Percentiles rank a stretch among this genome's conserved stretches.
Conservation (phyloP, 2,113 vertebrate genomes). For the Poicephalus gulielmi region DNA sequence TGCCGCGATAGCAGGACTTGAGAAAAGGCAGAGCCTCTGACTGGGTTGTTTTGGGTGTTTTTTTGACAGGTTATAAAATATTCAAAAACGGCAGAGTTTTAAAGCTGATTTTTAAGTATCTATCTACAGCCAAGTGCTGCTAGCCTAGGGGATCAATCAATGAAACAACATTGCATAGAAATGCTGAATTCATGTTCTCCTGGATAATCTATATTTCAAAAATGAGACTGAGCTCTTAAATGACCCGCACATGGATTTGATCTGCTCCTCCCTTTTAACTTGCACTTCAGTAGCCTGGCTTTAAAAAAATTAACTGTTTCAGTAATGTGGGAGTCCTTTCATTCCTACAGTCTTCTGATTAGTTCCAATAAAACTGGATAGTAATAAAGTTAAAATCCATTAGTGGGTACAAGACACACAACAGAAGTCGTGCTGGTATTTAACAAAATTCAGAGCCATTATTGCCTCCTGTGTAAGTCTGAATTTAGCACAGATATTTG, state of each 20-base stretch:
- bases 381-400: slow-evolving; percentile 69
- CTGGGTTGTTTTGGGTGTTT: neutral
- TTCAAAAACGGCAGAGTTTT: slow-evolving; percentile 71
- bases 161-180: slow-evolving; percentile 75
- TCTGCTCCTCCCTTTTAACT: slow-evolving; percentile 68
- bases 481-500: neutral
- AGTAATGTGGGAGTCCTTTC: slow-evolving; percentile 60
- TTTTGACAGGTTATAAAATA: slow-evolving; percentile 75
- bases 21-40: slow-evolving; percentile 57
- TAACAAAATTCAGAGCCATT: neutral
- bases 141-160: slow-evolving; percentile 75
- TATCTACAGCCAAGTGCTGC: slow-evolving; percentile 45
- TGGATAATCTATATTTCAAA: slow-evolving; percentile 78
- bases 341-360: slow-evolving; percentile 57
- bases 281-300: slow-evolving; percentile 65
- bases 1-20: slow-evolving; percentile 25
- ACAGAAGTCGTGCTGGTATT: slow-evolving; percentile 27
- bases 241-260: slow-evolving; percentile 69
- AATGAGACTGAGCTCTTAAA: slow-evolving; percentile 72
- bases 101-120: slow-evolving; percentile 73
- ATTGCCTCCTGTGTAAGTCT: neutral
- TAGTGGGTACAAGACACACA: slow-evolving; percentile 59
- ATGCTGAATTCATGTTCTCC: slow-evolving; percentile 75
- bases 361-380: slow-evolving; percentile 69
- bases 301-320: slow-evolving; percentile 76